Percentiles rank a stretch among this genome's conserved stretches.
Conservation (phyloP, 2,113 vertebrate genomes). For the Chaetorhynchus papuensis region DNA sequence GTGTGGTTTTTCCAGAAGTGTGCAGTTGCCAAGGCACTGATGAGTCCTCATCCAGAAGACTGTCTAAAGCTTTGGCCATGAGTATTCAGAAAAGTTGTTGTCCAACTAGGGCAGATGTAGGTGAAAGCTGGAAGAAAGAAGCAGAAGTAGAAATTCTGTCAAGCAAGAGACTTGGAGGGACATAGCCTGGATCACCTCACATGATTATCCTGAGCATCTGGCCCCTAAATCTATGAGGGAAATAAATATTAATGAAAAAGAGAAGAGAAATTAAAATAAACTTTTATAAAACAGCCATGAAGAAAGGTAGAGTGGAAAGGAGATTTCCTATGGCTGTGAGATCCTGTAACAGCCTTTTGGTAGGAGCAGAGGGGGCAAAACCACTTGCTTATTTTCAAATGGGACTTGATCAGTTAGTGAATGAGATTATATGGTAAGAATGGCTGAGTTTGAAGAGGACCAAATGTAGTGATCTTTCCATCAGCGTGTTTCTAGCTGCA, state of each 20-base stretch:
- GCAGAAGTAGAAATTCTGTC: not conserved
- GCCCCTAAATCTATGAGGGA: not conserved
- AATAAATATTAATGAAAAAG: not conserved
- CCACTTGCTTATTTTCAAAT: not conserved
- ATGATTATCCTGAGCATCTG: not conserved
- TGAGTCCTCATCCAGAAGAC: not conserved
- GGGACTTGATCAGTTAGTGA: not conserved
- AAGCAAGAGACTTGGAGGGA: not conserved
- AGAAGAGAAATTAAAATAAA: not conserved
- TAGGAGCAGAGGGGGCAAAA: not conserved
- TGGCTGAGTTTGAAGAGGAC: not conserved
- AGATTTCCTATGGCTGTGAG: not conserved
- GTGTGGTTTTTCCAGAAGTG: rapidly evolving
- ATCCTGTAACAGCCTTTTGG: not conserved
- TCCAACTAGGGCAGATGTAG: not conserved
- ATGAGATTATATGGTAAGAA: not conserved
- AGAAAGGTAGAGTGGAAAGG: not conserved
- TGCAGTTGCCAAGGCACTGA: not conserved
- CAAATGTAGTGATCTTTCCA: not conserved
- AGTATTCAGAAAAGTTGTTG: not conserved
- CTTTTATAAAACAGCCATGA: not conserved
- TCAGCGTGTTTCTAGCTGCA: not conserved
- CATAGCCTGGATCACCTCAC: not conserved
- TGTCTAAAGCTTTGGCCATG: not conserved
- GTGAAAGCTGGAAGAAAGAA: not conserved